Conservation (phyloP, 2,888 invertebrate genomes). For the Pimpla rufipes region DNA sequence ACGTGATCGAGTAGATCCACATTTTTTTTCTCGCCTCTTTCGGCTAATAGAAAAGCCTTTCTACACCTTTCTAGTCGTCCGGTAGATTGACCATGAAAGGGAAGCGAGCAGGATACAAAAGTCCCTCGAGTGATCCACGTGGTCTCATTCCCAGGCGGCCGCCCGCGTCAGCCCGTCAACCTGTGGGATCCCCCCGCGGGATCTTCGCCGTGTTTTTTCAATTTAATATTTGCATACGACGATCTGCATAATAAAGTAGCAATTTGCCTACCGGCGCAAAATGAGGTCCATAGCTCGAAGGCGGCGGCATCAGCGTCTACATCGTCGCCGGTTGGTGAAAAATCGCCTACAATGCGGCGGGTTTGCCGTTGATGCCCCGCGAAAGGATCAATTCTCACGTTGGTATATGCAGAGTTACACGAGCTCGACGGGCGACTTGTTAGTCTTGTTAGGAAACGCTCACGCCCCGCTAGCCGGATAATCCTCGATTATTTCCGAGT, state of each 20-base stretch:
- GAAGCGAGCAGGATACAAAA: conserved; percentile 44
- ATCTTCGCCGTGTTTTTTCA: conserved; percentile 71
- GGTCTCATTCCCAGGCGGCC: conserved; percentile 39
- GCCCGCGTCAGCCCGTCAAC: conserved; percentile 45
- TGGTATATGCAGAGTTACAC: conserved; percentile 19
- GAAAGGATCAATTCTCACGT: conserved; percentile 62
- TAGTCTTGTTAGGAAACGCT: conserved; percentile 57
- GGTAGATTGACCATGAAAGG: conserved; percentile 58
- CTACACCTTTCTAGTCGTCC: no score
- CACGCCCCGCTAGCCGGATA: conserved; percentile 69
- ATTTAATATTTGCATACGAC: conserved; percentile 73
- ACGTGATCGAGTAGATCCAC: no score
- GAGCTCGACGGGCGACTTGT: conserved; percentile 20
- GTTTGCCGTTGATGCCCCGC: conserved; percentile 35
- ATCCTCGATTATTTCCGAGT: conserved; percentile 76
- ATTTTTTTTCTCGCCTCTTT: no score
- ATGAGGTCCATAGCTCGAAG: conserved; percentile 71
- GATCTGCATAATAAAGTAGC: conserved; percentile 78
- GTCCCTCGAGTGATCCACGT: conserved; percentile 48
- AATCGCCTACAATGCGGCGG: conserved; percentile 40
- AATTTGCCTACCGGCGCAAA: conserved; percentile 67
- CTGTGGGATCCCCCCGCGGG: conserved; percentile 33
- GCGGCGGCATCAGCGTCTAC: conserved; percentile 1
- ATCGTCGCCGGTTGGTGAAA: neutral
- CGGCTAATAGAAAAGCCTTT: no score